A percentile compares a stretch with the other conserved stretches of the same genome.
These are phyloP conservation scores for human (Homo sapiens) DNA, from an alignment of 2,113 vertebrate species.

Conservation along the genomic window GRCh38 chr11:56602501-56603000, in stretches of 20 bases:
- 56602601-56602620: not conserved
- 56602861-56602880: not conserved
- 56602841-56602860: not conserved
- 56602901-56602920: not conserved
- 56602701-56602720: not conserved
- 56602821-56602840: not conserved
- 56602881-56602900: not conserved
- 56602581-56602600: not conserved
- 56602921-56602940: accelerated
- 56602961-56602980: not conserved
- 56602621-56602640: not conserved
- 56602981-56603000: not conserved
- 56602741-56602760: not conserved
- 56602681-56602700: not conserved
- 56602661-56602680: not conserved
- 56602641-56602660: not conserved
- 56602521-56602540: not conserved
- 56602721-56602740: not conserved
- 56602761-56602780: accelerated
- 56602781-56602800: not conserved
- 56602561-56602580: not conserved
- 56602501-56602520: not conserved
- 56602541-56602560: not conserved
- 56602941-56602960: not conserved
- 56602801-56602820: not conserved